Evolutionary conservation across 2,797 vertebrate genomes (phyloP).

Genomic region (Mycteria americana): DNA sequence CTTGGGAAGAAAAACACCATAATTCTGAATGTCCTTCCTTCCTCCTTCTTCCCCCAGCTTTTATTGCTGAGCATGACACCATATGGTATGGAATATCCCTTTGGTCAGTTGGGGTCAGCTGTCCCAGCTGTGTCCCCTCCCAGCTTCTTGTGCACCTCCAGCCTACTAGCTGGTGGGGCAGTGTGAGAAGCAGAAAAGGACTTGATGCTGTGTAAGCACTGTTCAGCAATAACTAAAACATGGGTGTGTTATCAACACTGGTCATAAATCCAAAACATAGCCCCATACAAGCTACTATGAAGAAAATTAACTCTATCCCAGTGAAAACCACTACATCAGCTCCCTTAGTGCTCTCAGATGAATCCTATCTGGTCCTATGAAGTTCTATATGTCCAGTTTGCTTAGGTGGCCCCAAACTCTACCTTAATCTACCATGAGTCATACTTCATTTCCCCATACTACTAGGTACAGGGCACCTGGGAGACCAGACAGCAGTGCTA

Average conservation of each 20-base stretch:
- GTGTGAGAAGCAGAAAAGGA: not conserved
- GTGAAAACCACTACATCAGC: not conserved
- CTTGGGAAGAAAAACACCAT: not conserved
- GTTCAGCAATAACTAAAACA: not conserved
- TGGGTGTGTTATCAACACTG: not conserved
- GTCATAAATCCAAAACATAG: not conserved
- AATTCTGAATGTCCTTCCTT: accelerated
- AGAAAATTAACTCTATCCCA: not conserved
- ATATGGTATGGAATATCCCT: too few relatives aligned
- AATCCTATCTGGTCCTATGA: not conserved
- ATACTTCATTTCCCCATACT: not conserved
- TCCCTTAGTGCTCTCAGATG: not conserved
- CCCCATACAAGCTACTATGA: not conserved
- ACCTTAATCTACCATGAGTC: not conserved
- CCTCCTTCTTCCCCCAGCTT: not conserved
- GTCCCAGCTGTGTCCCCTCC: too few relatives aligned
- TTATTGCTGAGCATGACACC: not conserved
- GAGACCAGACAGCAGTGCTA: not conserved
- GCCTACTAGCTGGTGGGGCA: accelerated
- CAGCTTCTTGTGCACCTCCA: not conserved
- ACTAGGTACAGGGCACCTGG: not conserved
- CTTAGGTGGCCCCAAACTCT: not conserved
- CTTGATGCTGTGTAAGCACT: not conserved
- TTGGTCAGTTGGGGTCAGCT: too few relatives aligned
- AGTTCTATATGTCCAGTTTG: not conserved